phyloP scores from a whole-genome alignment of 1,140 invertebrate genomes.

The Drosophila murphyi region DNA sequence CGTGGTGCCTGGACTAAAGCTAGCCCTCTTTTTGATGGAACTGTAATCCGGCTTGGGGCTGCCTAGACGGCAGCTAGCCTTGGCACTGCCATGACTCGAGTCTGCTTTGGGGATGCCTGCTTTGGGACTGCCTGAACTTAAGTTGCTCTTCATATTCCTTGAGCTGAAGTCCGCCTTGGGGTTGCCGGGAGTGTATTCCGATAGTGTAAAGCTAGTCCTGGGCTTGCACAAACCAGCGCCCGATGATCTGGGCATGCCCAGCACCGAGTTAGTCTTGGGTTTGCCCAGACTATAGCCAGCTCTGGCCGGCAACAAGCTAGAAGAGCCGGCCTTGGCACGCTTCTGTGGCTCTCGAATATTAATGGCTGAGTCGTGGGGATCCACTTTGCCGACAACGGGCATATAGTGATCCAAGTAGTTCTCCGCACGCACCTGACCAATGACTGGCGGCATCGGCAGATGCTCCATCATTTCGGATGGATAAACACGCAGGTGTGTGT shows the following conservation, averaged over 20 bases:
- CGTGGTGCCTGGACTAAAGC: not conserved
- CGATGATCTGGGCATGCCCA: not conserved
- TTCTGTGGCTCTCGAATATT: slow-evolving; percentile 35
- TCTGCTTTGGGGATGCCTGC: not conserved
- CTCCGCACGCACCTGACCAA: slow-evolving; percentile 74
- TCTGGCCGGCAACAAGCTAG: not conserved
- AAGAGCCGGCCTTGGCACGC: not conserved
- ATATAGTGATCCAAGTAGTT: slow-evolving; percentile 61
- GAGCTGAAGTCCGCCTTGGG: not conserved
- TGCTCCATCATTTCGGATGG: slow-evolving; percentile 84
- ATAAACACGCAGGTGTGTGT: slow-evolving; percentile 86
- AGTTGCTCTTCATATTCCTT: not conserved
- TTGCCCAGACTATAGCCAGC: not conserved
- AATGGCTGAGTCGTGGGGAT: slow-evolving; percentile 36
- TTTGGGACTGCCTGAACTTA: not conserved
- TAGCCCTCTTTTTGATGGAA: not conserved
- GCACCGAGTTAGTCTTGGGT: not conserved
- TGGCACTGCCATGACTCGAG: not conserved
- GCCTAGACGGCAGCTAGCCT: not conserved
- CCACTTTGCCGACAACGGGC: slow-evolving; percentile 44
- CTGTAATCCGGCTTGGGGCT: not conserved
- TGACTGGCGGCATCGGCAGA: slow-evolving; percentile 85
- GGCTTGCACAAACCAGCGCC: not conserved
- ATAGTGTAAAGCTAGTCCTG: not conserved
- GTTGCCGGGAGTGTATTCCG: not conserved